Base-by-base conservation (phyloP, 2,113 vertebrate species). In the Neodontobutis hainanensis region DNA sequence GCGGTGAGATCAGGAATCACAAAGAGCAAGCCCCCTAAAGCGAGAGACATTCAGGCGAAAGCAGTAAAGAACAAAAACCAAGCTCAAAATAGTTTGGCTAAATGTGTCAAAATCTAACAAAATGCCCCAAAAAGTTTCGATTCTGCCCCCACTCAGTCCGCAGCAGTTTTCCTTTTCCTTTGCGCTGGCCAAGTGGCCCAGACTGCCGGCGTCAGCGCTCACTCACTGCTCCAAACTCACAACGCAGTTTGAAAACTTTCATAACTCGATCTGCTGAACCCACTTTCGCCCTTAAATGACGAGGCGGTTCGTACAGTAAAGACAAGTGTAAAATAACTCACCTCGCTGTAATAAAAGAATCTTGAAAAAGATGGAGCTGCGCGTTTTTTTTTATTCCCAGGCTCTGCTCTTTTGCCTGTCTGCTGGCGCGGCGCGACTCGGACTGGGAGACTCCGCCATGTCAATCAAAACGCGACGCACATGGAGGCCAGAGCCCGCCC, bases 121-220 rank as follows among this genome's bases (percentile, higher is more conserved):
- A 70, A 55, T 16, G 42, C 11, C 35, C 8, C 34, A 8, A 43
- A 78, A 89, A 90, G 85, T 90, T 85, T 84, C 68, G 73, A 12
- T 84, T 77, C 77, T 15, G 52, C 50, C 71, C 68, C 70, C 14
- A n/a, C 3, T 12, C 42, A 6, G 15, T 14, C 65, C 44, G 67
- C 16, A 11, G 67, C 46, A 71, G 73, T 87, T 88, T 87, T 86
- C 81, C 75, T 82, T 87, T 87, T 86, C 86, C 83, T 86, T 68
- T 68, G 77, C 83, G 69, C 75, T 61, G 71, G 83, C 87, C 85
- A 87, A 89, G 82, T 87, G 73, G 77, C 85, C 76, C 86, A 91
- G 88, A 91, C 88, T 85, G 86, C 88, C 90, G 90, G 90, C 90
- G 90, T 91, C 88, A 90, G 87, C 84, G 73, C 87, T 80, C 83